Evolutionary conservation across 2,797 vertebrate genomes (phyloP).

Genomic region (Pangasius krempfi): DNA sequence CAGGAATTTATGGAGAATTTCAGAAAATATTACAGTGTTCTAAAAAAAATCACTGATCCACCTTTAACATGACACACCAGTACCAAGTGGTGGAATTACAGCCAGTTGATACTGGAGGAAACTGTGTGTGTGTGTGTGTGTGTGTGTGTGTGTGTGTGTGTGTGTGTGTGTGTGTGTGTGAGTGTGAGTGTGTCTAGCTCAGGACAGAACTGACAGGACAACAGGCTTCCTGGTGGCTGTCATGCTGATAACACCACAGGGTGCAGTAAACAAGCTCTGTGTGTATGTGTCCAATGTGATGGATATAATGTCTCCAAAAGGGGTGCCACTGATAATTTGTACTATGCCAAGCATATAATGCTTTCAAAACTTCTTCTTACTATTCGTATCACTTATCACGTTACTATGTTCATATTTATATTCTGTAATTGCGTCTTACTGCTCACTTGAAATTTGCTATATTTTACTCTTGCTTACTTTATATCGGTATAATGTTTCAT

Average conservation of each 20-base stretch:
- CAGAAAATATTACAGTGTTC: background rate
- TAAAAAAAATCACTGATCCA: background rate
- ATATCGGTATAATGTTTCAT: background rate
- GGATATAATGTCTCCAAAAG: slow-evolving; percentile 58
- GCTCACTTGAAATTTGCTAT: background rate
- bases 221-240: slow-evolving; percentile 57
- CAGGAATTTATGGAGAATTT: background rate
- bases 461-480: background rate
- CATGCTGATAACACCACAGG: slow-evolving; percentile 47
- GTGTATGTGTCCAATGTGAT: background rate
- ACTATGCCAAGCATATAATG: slow-evolving; percentile 66
- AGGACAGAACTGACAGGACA: slow-evolving; percentile 71
- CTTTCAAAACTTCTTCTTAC: slow-evolving; percentile 34
- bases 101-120: background rate
- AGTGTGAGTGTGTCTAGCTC: slow-evolving; percentile 30
- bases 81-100: background rate
- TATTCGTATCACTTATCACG: background rate
- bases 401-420: background rate
- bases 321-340: slow-evolving; percentile 72
- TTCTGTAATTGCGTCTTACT: background rate
- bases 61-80: slow-evolving; percentile 1
- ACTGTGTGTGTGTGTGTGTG: slow-evolving; percentile 29
- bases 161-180: background rate
- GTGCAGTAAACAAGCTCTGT: slow-evolving; percentile 50
- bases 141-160: slow-evolving; percentile 19